Conservation (phyloP, 2,113 vertebrate species). For the Ceyx melanurus region DNA sequence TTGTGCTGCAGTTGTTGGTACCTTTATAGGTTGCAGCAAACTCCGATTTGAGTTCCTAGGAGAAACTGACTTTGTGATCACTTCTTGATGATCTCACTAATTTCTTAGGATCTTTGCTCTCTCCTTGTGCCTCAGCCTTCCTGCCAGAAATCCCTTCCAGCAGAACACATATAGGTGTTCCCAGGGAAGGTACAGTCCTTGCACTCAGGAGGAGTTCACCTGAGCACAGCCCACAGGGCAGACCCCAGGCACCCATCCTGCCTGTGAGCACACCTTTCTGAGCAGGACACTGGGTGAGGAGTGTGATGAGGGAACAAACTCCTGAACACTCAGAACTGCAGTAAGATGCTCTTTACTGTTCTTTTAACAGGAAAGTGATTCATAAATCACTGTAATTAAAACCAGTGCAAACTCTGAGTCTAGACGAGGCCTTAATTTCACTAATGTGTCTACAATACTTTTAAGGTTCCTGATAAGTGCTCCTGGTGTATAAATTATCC, state of each 20-base stretch:
- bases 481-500: not conserved
- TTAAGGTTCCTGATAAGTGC: not conserved
- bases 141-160: not conserved
- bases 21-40: not conserved
- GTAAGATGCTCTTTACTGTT: not conserved
- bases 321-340: not conserved
- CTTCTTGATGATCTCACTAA: not conserved
- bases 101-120: not conserved
- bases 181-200: not conserved
- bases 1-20: not conserved
- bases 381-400: not conserved
- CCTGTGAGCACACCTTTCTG: not conserved
- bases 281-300: not conserved
- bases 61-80: not conserved
- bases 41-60: not conserved
- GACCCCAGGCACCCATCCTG: not conserved
- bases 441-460: not conserved
- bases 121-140: rapidly evolving
- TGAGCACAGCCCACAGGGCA: not conserved
- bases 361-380: not conserved
- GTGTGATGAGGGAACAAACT: not conserved
- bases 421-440: not conserved
- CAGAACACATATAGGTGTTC: not conserved
- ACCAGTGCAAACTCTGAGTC: not conserved
- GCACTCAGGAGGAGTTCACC: not conserved